Evolutionary conservation across 2,888 invertebrate genomes (phyloP), one percentile per base, ranked within the genome.

Genomic region (Brachypalpus laphriformis): DNA sequence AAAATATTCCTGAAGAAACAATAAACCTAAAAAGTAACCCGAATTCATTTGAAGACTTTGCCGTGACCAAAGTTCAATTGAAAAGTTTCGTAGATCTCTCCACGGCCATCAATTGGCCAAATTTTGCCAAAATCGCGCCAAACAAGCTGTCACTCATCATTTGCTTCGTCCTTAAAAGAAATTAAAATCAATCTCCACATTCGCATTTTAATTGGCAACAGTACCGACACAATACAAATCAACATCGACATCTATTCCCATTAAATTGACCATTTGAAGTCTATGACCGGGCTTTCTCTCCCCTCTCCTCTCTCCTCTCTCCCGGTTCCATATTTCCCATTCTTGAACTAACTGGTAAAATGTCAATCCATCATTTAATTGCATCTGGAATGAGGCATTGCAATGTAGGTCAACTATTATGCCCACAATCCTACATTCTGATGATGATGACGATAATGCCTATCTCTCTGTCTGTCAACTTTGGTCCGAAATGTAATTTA

Each of bases 291-390:
- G 20, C 18, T 18, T 18, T 45, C 18, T 18, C 45, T 18, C 20
- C n/a, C n/a, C n/a, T n/a, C n/a, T n/a, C n/a, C n/a, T 7, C 2
- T 47, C 9, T 1, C 14, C 2, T 47, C 9, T 1, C 47, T 47
- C 9, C 3, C 20, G 2, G 18, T 18, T 11, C 8, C 16, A 18
- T 20, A 7, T 47, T 47, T 47, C 20, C 20, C 49, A 61, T 8
- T 1, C 40, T 59, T 45, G 47, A 28, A 18, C 11, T 31, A 18
- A 18, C 11, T 31, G 7, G 11, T 28, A 63, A n/a, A 63, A 63
- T 63, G 63, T 31, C 63, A 63, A 63, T 22, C 47, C 20, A 47
- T 31, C 47, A 37, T 42, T 9, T 63, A 47, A 63, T 47, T 63
- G 47, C 63, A 47, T 63, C 47, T 63, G 63, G 45, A 31, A 63